These are phyloP conservation scores for Oryzaephilus surinamensis DNA, from an alignment of 1,140 invertebrate genomes.

Conservation along the genomic window DNA sequence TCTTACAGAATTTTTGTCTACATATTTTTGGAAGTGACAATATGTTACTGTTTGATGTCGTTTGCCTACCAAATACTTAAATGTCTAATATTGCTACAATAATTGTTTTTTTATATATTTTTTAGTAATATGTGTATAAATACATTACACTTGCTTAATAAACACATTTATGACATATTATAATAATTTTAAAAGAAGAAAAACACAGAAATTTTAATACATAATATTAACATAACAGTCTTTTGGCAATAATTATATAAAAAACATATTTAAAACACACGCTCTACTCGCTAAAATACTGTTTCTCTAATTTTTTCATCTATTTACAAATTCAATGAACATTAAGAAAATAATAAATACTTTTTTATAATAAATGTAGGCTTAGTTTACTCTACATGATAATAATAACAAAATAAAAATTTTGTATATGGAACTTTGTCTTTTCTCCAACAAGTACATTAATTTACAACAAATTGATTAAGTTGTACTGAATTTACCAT, in stretches of 20 bases:
- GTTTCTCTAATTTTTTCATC: constrained; percentile 19
- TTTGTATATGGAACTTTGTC: too few species aligned
- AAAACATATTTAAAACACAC: constrained; percentile 23
- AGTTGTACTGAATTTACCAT: too few species aligned
- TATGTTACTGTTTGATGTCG: background rate
- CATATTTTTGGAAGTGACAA: constrained; percentile 2
- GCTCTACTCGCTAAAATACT: constrained; percentile 26
- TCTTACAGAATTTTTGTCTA: background rate
- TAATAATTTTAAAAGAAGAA: constrained; percentile 1
- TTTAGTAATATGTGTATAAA: constrained; percentile 10
- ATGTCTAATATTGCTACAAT: constrained; percentile 23
- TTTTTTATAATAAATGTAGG: too few species aligned
- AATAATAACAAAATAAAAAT: too few species aligned
- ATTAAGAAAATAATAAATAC: too few species aligned
- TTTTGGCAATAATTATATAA: constrained; percentile 25
- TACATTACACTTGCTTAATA: constrained; percentile 15
- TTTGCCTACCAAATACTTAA: constrained; percentile 12
- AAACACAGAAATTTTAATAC: constrained; percentile 5
- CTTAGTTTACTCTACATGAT: too few species aligned
- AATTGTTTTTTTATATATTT: constrained; percentile 6
- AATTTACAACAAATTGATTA: too few species aligned
- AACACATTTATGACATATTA: constrained; percentile 6
- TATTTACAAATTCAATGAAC: constrained; percentile 24
- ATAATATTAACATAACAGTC: constrained; percentile 27
- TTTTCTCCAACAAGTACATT: too few species aligned